A percentile compares a stretch with the other conserved stretches of the same genome.
These are phyloP conservation scores for Isaurus tuberculatus DNA, from an alignment of 92 coral and sea anemone genomes.

Conservation along the genomic window DNA sequence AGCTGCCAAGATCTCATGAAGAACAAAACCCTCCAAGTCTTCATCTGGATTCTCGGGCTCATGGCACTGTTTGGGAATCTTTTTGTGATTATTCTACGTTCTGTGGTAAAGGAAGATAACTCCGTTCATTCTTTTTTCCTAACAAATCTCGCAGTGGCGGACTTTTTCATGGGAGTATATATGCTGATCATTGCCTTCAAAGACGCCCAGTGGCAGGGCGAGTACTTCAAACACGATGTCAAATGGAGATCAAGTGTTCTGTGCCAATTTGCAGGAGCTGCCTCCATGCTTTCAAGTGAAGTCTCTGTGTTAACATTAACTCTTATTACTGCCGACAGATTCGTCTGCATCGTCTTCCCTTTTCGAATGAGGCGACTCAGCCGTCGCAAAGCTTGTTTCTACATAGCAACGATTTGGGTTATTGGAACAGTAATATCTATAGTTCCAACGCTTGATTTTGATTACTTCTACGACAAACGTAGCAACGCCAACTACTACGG, in stretches of 20 bases:
- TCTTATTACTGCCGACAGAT: conserved; percentile 82
- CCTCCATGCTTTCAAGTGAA: conserved; percentile 87
- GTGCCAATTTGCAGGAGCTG: conserved; percentile 76
- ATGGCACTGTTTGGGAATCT: conserved; percentile 81
- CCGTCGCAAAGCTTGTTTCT: conserved; percentile 18
- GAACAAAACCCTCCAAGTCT: conserved; percentile 70
- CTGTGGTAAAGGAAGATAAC: conserved; percentile 72
- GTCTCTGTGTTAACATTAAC: conserved; percentile 81
- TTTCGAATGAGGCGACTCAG: conserved; percentile 58
- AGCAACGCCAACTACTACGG: conserved; percentile 77
- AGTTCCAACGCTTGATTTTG: conserved; percentile 60
- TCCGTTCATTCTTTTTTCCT: conserved; percentile 78
- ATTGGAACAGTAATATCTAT: conserved; percentile 62
- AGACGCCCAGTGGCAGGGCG: conserved; percentile 77
- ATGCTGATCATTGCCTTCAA: conserved; percentile 77
- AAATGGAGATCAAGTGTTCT: conserved; percentile 79
- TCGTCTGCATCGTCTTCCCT: conserved; percentile 80
- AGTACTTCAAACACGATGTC: conserved; percentile 83
- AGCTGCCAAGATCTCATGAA: conserved; percentile 93
- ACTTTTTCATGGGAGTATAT: conserved; percentile 85
- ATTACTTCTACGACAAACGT: conserved; percentile 68
- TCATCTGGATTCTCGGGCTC: conserved; percentile 87
- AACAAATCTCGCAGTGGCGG: conserved; percentile 85
- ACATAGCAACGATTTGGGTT: conserved; percentile 52
- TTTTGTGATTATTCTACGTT: conserved; percentile 74